These are phyloP conservation scores for Formica selysi DNA, from an alignment of 1,140 invertebrate genomes.

Conservation along the genomic window DNA sequence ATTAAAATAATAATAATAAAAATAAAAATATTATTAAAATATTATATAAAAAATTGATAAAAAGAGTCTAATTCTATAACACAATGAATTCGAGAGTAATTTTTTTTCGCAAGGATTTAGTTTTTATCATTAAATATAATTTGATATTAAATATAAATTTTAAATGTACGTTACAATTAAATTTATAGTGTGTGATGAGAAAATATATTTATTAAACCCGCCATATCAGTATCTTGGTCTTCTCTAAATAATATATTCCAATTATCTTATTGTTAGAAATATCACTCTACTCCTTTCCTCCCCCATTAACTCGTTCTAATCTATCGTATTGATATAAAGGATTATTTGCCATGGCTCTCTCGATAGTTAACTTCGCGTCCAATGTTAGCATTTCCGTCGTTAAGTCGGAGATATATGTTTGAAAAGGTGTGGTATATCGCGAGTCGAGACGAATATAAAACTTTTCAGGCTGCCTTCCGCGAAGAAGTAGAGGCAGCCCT, in stretches of 20 bases:
- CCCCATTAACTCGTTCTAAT: not conserved
- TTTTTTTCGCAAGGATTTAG: not conserved
- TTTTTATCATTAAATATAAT: not conserved
- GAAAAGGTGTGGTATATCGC: conserved; percentile 58
- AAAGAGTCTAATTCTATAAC: not conserved
- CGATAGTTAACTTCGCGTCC: conserved; percentile 43
- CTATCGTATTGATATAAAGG: not conserved
- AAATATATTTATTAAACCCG: not conserved
- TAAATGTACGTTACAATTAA: not conserved
- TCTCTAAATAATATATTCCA: not conserved
- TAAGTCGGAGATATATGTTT: conserved; percentile 56
- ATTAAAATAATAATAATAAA: too few species aligned
- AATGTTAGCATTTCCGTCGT: conserved; percentile 51
- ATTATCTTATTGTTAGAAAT: conserved; percentile 3
- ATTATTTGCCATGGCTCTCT: not conserved
- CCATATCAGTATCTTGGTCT: not conserved
- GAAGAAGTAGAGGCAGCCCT: conserved; percentile 49
- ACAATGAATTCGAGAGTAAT: not conserved
- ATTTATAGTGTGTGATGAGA: not conserved
- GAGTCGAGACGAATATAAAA: conserved; percentile 52
- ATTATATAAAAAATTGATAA: not conserved
- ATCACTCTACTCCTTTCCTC: not conserved
- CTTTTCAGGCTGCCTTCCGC: conserved; percentile 58
- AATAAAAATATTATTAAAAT: not conserved
- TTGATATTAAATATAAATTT: not conserved